Base-by-base conservation (phyloP, 1,140 invertebrate genomes). In the Neodiprion fabricii region DNA sequence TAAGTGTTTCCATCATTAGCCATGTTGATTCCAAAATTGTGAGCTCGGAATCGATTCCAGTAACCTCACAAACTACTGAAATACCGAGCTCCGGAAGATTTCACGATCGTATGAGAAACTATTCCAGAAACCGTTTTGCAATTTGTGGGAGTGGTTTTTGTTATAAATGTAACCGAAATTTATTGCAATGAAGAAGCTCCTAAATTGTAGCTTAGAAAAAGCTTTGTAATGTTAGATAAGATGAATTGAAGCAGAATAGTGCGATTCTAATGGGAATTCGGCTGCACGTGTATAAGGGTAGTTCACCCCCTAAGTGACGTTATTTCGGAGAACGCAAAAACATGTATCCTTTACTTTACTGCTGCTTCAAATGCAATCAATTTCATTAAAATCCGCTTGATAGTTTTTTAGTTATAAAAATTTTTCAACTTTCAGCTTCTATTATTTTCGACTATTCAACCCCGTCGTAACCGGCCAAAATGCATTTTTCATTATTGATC, bases 401-500 rank as follows among this genome's bases (percentile, higher is more conserved):
- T 61, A 61, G 53, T 61, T 61, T 61, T n/a, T 61, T 61, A 11
- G 53, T 61, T 61, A 61, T n/a, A 61, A 61, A 61, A 61, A 61
- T 61, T 61, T 61, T 61, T 11, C n/a, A 61, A 61, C 53, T 61
- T 61, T 11, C 53, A 61, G 1, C 53, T 1, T n/a, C 53, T 61
- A 61, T 21, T 21, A 21, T 21, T 21, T 21, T 21, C 17, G 17
- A 21, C 17, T 21, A 21, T 21, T 21, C 17, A 21, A 21, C 17
- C 17, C 17, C 17, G 17, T 21, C 17, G 17, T 21, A 21, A 21
- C 17, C 17, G 17, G 17, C 17, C 17, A 21, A 21, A 21, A 21
- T 21, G 17, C 17, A 0, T 21, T 21, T 21, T 21, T 21, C 17
- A 21, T 21, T 21, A 21, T 21, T 21, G 17, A 21, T 21, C 17